Evolutionary conservation across 2,797 vertebrate genomes (phyloP).

Genomic region (Nannoperca obscura): DNA sequence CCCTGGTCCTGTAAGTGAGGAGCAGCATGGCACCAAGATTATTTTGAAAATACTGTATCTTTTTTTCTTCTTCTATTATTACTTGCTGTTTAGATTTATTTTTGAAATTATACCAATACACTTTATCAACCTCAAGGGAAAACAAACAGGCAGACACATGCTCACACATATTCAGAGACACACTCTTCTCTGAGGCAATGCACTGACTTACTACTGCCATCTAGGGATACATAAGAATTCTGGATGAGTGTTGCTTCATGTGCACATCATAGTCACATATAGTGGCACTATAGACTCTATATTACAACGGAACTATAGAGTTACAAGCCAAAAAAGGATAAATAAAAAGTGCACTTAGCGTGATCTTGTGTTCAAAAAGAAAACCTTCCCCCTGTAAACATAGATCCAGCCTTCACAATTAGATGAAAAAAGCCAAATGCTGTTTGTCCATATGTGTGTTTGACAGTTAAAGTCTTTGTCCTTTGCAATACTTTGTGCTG

Average conservation of each 20-base stretch:
- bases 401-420: neutral
- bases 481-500: constrained; percentile 52
- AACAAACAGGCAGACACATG: constrained; percentile 60
- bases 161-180: constrained; percentile 48
- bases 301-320: constrained; percentile 1
- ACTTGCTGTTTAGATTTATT: constrained; percentile 56
- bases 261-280: constrained; percentile 39
- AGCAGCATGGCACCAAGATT: constrained; percentile 45
- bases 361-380: constrained; percentile 16
- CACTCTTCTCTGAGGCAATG: constrained; percentile 32
- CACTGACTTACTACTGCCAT: constrained; percentile 88
- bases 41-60: constrained; percentile 37
- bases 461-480: constrained; percentile 49
- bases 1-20: constrained; percentile 48
- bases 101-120: constrained; percentile 63
- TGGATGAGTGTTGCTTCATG: constrained; percentile 35
- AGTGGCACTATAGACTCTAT: neutral
- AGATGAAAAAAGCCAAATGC: neutral
- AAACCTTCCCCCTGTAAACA: neutral
- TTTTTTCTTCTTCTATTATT: constrained; percentile 41
- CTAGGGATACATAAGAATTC: constrained; percentile 80
- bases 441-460: constrained; percentile 26
- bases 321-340: neutral
- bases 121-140: constrained; percentile 67
- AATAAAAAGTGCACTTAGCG: neutral